These are phyloP conservation scores for Archegozetes longisetosus DNA, from an alignment of 1,140 invertebrate species.

Conservation along the genomic window DNA sequence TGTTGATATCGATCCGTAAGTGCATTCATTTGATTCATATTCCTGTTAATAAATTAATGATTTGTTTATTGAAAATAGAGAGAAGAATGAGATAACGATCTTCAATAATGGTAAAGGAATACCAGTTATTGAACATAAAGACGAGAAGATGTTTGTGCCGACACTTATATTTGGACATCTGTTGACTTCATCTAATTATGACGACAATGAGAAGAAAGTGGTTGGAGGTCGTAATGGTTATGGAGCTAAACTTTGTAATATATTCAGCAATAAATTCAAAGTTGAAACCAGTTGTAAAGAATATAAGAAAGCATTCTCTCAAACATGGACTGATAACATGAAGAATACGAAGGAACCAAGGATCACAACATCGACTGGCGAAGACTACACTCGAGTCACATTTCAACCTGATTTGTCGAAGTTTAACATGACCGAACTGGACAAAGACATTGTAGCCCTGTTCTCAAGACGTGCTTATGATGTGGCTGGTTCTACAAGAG, in stretches of 20 bases:
- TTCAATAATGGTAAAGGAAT: conserved; percentile 99
- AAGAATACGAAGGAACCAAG: conserved; percentile 69
- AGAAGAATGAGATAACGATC: conserved; percentile 77
- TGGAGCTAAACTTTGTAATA: conserved; percentile 98
- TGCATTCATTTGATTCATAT: conserved; percentile 19
- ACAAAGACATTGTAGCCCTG: conserved; percentile 80
- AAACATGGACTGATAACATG: conserved; percentile 93
- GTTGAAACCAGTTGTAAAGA: conserved; percentile 85
- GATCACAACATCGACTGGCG: conserved; percentile 40
- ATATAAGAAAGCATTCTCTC: conserved; percentile 77
- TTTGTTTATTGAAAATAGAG: conserved; percentile 33
- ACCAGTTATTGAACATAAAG: conserved; percentile 90
- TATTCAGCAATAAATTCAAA: conserved; percentile 91
- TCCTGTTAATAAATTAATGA: background rate
- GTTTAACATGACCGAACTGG: conserved; percentile 87
- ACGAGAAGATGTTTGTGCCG: conserved; percentile 97
- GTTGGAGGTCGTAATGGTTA: conserved; percentile 93
- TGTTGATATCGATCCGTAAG: conserved; percentile 83
- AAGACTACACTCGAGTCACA: conserved; percentile 88
- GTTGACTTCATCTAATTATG: conserved; percentile 96
- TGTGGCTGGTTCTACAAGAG: conserved; percentile 70
- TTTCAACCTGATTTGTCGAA: conserved; percentile 89
- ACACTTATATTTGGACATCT: conserved; percentile 99
- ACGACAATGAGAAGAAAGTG: conserved; percentile 91
- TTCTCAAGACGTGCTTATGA: conserved; percentile 91